Percentiles rank a stretch among this genome's conserved stretches.
Evolutionary conservation across 2,797 vertebrate genomes (phyloP).

Genomic region (Fundulus diaphanus): DNA sequence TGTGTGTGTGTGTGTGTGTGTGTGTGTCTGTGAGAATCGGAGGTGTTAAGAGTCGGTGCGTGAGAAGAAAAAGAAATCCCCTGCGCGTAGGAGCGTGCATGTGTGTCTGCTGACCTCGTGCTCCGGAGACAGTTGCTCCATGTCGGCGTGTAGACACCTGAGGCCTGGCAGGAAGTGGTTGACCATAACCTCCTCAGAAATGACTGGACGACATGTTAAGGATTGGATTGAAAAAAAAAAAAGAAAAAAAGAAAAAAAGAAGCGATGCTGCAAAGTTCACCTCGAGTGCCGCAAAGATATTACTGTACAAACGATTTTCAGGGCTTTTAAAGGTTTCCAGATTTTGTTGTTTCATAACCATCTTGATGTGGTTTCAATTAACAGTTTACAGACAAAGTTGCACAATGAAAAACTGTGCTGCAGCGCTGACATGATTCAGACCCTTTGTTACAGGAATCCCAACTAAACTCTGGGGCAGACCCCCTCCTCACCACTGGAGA

Average conservation of each 20-base stretch:
- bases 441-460: background rate
- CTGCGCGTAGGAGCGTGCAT: conserved; percentile 12
- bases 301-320: background rate
- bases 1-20: too few species aligned
- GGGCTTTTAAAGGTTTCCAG: conserved; percentile 1
- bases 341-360: background rate
- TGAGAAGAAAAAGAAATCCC: conserved; percentile 3
- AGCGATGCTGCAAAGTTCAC: too few species aligned
- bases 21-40: too few species aligned
- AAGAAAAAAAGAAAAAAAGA: too few species aligned
- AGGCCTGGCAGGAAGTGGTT: conserved; percentile 98
- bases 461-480: background rate
- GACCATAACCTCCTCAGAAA: conserved; percentile 98
- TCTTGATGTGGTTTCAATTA: background rate
- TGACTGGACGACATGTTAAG: conserved; percentile 84
- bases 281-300: background rate
- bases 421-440: background rate
- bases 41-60: background rate
- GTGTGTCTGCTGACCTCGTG: conserved; percentile 87
- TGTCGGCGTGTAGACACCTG: conserved; percentile 93
- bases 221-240: background rate
- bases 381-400: conserved; percentile 6
- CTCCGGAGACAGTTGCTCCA: conserved; percentile 98
- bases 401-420: background rate
- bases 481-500: background rate